These are phyloP conservation scores for Choloepus hoffmanni DNA, from an alignment of 2,113 vertebrate species.

Conservation along the genomic window DNA sequence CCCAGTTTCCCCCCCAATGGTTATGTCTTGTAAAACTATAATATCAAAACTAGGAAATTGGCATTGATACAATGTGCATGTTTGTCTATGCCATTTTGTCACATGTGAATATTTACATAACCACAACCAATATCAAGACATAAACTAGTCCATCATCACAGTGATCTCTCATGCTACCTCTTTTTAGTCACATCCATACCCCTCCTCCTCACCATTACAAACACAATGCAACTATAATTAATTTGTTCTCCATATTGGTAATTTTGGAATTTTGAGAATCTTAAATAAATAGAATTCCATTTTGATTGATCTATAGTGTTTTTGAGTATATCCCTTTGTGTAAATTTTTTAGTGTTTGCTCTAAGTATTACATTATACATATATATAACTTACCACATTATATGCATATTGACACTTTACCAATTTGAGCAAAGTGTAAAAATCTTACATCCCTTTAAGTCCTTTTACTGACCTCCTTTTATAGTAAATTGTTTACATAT, in stretches of 20 bases:
- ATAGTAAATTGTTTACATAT: background rate
- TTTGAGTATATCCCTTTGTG: background rate
- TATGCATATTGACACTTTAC: background rate
- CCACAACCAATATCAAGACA: too few species aligned
- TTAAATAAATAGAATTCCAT: background rate
- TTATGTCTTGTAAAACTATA: too few species aligned
- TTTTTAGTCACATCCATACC: background rate
- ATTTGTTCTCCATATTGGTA: background rate
- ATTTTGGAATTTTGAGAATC: background rate
- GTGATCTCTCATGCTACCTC: background rate
- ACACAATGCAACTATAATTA: too few species aligned
- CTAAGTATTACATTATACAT: background rate
- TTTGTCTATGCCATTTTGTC: background rate
- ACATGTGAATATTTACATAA: background rate
- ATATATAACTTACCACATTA: too few species aligned
- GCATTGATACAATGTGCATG: too few species aligned
- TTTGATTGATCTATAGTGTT: background rate
- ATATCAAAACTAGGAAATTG: too few species aligned
- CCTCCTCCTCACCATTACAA: background rate
- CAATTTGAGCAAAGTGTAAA: background rate
- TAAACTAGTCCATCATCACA: background rate
- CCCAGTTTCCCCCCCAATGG: too few species aligned
- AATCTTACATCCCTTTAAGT: background rate
- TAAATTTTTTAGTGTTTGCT: background rate
- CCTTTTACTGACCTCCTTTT: background rate